Base-by-base conservation (phyloP, 2,888 invertebrate genomes). In the Trichopoda pennipes region DNA sequence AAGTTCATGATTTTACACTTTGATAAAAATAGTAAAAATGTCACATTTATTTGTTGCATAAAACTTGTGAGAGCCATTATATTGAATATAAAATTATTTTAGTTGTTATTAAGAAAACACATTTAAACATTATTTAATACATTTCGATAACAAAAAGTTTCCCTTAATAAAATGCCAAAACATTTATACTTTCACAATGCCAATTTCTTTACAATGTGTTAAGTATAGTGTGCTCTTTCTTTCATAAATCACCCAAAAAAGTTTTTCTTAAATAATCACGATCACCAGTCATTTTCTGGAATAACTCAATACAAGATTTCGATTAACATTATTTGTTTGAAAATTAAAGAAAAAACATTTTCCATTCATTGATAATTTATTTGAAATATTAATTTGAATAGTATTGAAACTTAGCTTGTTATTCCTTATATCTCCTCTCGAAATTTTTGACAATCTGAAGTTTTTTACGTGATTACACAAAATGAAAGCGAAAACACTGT, bases 1-100 rank as follows among this genome's bases (percentile, higher is more conserved):
- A 79, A 79, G 76, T 82, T 72, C 82, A 72, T 68, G 79, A 79
- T 82, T 82, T 76, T 82, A 79, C 79, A 82, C 79, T 72, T 79
- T 73, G 82, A 82, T 82, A 79, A 69, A 63, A 75, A 79, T 61
- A 76, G 76, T 79, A 79, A 81, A 79, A 82, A 76, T 82, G 82
- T 82, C 79, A 63, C 79, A 64, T 76, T 63, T 64, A 47, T 8
- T 17, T 19, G 35, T 51, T 38, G 58, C 7, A 21, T 44, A 17
- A 19, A 49, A 16, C 19, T 21, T 28, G n/a, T 28, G 49, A n/a
- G 8, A 60, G 19, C 58, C 49, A 16, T 28, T 23, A 23, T 60
- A 66, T 53, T 23, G 47, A 60, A 47, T 49, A 75, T 74, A 72
- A 79, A 78, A 75, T 72, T 61, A 72, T 72, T 79, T 82, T 42